Evolutionary conservation across 2,797 vertebrate genomes (phyloP), one percentile per base, ranked within the genome.

Genomic region (Thalassophryne amazonica): DNA sequence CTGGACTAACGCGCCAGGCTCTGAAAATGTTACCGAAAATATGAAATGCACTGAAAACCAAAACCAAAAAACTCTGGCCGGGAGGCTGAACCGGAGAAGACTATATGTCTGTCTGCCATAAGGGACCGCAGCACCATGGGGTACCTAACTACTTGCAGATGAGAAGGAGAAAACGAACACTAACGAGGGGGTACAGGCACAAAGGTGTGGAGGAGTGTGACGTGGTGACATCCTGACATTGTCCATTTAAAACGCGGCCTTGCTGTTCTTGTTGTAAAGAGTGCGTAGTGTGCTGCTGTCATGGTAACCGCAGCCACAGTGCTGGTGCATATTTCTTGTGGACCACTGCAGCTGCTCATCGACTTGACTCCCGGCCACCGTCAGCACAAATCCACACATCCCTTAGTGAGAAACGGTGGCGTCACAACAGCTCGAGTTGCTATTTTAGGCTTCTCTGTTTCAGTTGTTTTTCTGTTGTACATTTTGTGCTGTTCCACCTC

Each of bases 401-500:
- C 32, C 38, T 25, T 24, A 17, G 38, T 12, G 19, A 51, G 7
- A 29, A 39, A 31, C 19, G 15, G 21, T 13, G 55, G 65, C 25
- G 37, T 80, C 82, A 78, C 43, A 23, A 64, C 72, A 25, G 69
- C 74, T 69, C 75, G 57, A 41, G 70, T 76, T 72, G 72, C 83
- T 85, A 74, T 79, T 78, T 77, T 78, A 56, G 62, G 78, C 74
- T 81, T 69, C 71, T 74, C 57, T 65, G 61, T 78, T 80, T 86
- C 73, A 60, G 71, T 77, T 65, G 69, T 76, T 78, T 19, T 71
- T 61, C 76, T 74, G 48, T 78, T 72, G 73, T 80, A 78, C 65
- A 83, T 73, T 80, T 75, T 67, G 49, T 65, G 55, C 72, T 75
- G 7, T 5, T 8, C 20, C 27, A n/a, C 18, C 18, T 9, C 14